Evolutionary conservation across 2,797 vertebrate genomes (phyloP).

Genomic region (Leontopithecus rosalia): DNA sequence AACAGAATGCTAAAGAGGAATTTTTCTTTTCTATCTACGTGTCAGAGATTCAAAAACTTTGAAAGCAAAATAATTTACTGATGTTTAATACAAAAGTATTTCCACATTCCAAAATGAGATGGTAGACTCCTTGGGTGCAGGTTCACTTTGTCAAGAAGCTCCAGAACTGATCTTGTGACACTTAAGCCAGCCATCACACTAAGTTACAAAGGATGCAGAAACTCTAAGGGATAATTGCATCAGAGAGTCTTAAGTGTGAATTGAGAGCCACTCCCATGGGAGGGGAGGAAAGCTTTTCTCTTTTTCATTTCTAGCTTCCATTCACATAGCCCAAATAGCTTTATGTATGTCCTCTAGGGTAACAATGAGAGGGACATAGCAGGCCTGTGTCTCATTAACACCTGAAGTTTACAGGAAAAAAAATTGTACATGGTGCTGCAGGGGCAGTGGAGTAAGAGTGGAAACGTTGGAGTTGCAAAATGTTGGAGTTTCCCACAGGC

Average conservation of each 20-base stretch:
- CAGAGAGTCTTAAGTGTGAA: not conserved
- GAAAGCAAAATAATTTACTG: conserved; percentile 30
- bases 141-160: not conserved
- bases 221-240: not conserved
- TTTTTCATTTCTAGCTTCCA: not conserved
- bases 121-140: not conserved
- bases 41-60: not conserved
- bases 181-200: not conserved
- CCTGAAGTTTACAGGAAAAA: not conserved
- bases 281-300: not conserved
- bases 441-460: not conserved
- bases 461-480: not conserved
- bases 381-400: not conserved
- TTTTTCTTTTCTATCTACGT: not conserved
- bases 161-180: not conserved
- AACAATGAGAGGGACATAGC: not conserved
- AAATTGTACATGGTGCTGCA: not conserved
- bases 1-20: not conserved
- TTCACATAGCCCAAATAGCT: not conserved
- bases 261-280: not conserved
- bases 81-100: not conserved
- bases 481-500: not conserved
- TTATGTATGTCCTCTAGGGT: not conserved
- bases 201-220: not conserved
- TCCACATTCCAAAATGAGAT: not conserved